A percentile compares a stretch with the other conserved stretches of the same genome.
These are phyloP conservation scores for Eira barbara DNA, from an alignment of 2,113 vertebrate genomes.

Conservation along the genomic window DNA sequence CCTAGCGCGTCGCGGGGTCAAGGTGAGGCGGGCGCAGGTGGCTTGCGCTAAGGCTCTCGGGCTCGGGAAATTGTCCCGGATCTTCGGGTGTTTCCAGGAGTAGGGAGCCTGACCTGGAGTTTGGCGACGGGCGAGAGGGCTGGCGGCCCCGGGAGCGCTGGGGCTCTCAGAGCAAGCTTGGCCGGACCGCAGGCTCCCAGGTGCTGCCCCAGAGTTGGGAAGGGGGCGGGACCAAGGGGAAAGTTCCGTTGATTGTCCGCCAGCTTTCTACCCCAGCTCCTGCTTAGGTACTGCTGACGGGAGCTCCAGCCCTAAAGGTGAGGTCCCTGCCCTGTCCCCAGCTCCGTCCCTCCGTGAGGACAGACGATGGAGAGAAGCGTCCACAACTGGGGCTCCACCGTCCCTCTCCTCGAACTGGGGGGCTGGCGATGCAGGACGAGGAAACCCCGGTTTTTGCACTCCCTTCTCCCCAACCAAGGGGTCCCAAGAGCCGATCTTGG, in stretches of 20 bases:
- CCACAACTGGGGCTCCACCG: not conserved
- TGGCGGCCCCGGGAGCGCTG: rapidly evolving
- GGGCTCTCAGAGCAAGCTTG: rapidly evolving
- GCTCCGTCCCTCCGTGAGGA: not conserved
- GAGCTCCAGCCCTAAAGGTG: rapidly evolving
- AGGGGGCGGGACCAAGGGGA: not conserved
- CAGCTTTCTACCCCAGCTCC: rapidly evolving
- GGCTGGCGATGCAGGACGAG: rapidly evolving
- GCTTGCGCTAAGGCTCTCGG: not conserved
- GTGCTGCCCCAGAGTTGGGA: too few species aligned
- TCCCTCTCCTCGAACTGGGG: not conserved
- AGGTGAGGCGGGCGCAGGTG: not conserved
- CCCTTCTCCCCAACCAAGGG: too few species aligned
- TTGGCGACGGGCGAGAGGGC: rapidly evolving
- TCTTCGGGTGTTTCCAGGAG: not conserved
- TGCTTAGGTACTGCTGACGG: too few species aligned
- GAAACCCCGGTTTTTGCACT: rapidly evolving
- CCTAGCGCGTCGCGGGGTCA: not conserved
- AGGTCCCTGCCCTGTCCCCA: not conserved
- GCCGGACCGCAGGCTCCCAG: not conserved
- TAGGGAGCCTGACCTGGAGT: not conserved
- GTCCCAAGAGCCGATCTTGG: not conserved
- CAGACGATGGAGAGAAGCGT: too few species aligned
- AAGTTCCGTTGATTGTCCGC: rapidly evolving
- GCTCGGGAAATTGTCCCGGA: not conserved